Base-by-base conservation (phyloP, 2,113 vertebrate species). In the Oreochromis spilurus region DNA sequence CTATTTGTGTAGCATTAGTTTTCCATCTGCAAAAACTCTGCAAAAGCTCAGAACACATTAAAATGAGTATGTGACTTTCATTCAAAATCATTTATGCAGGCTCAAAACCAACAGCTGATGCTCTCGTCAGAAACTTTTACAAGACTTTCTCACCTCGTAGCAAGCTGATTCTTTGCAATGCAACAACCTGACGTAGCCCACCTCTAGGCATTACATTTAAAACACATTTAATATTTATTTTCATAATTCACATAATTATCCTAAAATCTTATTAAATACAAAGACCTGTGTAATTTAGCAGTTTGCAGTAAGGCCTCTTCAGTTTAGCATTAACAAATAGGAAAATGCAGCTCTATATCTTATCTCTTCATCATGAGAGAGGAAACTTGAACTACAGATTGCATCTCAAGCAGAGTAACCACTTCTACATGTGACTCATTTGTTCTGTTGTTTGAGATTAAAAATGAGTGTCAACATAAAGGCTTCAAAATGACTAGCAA, bases 11-110 rank as follows among this genome's bases (percentile, higher is more conserved):
- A 77, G 34, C 29, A 4, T 54, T 36, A n/a, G 43, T 57, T 87
- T 85, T 84, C 67, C 79, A 87, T 84, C 79, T 90, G 84, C 77
- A 29, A 88, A 88, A 65, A 79, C 50, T 80, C 29, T 17, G 36
- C 34, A 21, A 38, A 65, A 65, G 34, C 55, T 52, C 3, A 60
- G 45, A 83, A 77, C 72, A 40, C 8, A 29, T 48, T 21, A 19
- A 53, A 83, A 81, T 2, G 7, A 86, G 34, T 38, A 11, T 11
- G 79, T 67, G 24, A 50, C 45, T 75, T 75, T 75, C 24, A 50
- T 75, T 75, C 24, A 48, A 29, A 82, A 43, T 67, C 14, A 53
- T 82, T 50, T 17, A 29, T 0, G 43, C n/a, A 57, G 13, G 14
- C 7, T 62, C 79, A 9, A 82, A 86, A 55, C 40, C 36, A 57